These are phyloP conservation scores for Chorisops tibialis DNA, from an alignment of 2,888 invertebrate species.

Conservation along the genomic window DNA sequence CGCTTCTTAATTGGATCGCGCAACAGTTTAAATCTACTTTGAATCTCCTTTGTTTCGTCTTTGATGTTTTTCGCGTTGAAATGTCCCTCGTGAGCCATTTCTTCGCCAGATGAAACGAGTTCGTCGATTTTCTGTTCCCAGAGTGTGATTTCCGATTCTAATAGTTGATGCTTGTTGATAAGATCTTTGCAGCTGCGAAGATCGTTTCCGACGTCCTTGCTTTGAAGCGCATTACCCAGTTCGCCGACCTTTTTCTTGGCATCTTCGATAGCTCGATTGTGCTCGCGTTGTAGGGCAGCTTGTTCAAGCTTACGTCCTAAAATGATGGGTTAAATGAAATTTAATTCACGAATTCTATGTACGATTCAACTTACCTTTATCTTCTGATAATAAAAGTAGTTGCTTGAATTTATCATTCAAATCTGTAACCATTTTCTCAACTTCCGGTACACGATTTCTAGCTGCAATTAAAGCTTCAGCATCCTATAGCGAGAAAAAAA, in stretches of 20 bases:
- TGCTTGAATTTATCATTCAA: slow-evolving; percentile 77
- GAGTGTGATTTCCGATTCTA: slow-evolving; percentile 82
- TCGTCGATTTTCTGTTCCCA: slow-evolving; percentile 79
- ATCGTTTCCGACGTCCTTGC: slow-evolving; percentile 83
- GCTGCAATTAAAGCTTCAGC: slow-evolving; percentile 70
- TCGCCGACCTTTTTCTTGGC: slow-evolving; percentile 83
- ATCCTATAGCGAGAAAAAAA: slow-evolving; percentile 49
- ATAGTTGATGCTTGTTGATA: slow-evolving; percentile 80
- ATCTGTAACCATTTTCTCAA: slow-evolving; percentile 63
- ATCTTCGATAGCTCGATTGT: slow-evolving; percentile 81
- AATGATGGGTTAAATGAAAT: neutral
- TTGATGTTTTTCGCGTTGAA: slow-evolving; percentile 88
- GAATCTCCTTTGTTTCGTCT: slow-evolving; percentile 70
- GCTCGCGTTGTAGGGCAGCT: slow-evolving; percentile 78
- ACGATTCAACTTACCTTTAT: slow-evolving; percentile 47
- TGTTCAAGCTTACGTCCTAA: slow-evolving; percentile 74
- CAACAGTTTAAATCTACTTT: slow-evolving; percentile 66
- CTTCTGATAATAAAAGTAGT: slow-evolving; percentile 64
- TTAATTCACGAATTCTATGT: neutral
- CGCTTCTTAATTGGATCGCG: slow-evolving; percentile 69
- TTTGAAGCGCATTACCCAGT: slow-evolving; percentile 72
- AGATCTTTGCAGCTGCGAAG: slow-evolving; percentile 87
- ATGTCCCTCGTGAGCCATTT: slow-evolving; percentile 90
- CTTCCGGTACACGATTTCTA: slow-evolving; percentile 67
- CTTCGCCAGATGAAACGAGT: slow-evolving; percentile 75